Conservation (phyloP, 2,113 vertebrate genomes). For the Corythaeola cristata region DNA sequence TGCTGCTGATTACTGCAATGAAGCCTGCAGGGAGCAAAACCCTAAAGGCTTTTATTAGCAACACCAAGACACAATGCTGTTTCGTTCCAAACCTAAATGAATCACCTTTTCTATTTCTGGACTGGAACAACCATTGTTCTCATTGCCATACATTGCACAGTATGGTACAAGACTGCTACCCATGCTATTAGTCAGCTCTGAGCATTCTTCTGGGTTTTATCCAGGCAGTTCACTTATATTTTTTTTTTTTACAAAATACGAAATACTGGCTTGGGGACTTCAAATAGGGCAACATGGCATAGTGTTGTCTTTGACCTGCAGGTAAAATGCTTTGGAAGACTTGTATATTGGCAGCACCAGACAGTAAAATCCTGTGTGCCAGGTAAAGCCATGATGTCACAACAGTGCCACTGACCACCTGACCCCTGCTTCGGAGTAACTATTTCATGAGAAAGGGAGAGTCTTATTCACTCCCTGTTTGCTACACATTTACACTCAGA, state of each 20-base stretch:
- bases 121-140: background rate
- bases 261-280: background rate
- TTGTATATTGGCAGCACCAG: background rate
- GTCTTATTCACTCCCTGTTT: background rate
- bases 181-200: background rate
- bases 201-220: background rate
- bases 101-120: constrained; percentile 59
- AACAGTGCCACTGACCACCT: background rate
- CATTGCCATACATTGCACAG: background rate
- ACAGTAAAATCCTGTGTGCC: background rate
- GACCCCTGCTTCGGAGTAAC: background rate
- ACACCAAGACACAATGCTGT: background rate
- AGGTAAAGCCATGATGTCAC: background rate
- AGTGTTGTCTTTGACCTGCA: background rate
- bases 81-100: constrained; percentile 57
- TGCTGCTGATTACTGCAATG: background rate
- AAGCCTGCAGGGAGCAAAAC: constrained; percentile 38
- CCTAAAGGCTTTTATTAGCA: constrained; percentile 40
- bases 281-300: background rate
- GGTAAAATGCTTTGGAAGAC: background rate
- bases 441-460: background rate
- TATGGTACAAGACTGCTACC: background rate
- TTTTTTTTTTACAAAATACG: background rate
- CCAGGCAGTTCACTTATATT: background rate
- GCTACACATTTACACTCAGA: background rate